phyloP scores from a whole-genome alignment of 2,797 vertebrate genomes.

The Siniperca obscura region DNA sequence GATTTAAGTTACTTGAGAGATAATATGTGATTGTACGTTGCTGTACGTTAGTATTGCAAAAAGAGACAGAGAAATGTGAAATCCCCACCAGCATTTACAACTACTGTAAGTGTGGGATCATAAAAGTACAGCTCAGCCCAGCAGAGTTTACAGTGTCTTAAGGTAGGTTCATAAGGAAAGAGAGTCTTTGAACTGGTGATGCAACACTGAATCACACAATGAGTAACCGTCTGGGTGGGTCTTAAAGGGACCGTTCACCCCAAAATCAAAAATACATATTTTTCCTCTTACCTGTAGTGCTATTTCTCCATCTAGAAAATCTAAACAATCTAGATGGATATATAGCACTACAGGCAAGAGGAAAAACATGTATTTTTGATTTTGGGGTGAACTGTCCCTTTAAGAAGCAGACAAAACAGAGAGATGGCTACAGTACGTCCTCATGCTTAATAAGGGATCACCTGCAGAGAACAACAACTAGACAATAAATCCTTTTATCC shows the following conservation, averaged over 20 bases:
- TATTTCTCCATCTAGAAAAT: too few relatives aligned
- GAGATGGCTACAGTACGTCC: not conserved
- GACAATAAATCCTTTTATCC: conserved; percentile 65
- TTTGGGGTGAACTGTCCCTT: too few relatives aligned
- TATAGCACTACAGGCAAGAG: too few relatives aligned
- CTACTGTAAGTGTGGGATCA: not conserved
- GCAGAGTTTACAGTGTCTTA: conserved; percentile 6
- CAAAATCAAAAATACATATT: too few relatives aligned
- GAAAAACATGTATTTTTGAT: too few relatives aligned
- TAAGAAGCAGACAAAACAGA: conserved; percentile 43
- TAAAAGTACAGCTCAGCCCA: not conserved
- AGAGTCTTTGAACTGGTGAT: not conserved
- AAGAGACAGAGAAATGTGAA: not conserved
- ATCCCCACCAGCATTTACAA: conserved; percentile 6
- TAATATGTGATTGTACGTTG: not conserved
- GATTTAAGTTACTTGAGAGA: not conserved
- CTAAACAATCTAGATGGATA: too few relatives aligned
- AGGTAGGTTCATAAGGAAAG: conserved; percentile 1
- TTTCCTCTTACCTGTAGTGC: too few relatives aligned
- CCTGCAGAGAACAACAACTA: conserved; percentile 45
- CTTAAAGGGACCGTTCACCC: not conserved
- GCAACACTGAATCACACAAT: conserved; percentile 19
- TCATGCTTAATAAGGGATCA: conserved; percentile 32
- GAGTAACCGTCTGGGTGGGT: conserved; percentile 28
- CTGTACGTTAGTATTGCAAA: not conserved